Conservation (phyloP, 2,797 vertebrate genomes). For the Uromys caudimaculatus region DNA sequence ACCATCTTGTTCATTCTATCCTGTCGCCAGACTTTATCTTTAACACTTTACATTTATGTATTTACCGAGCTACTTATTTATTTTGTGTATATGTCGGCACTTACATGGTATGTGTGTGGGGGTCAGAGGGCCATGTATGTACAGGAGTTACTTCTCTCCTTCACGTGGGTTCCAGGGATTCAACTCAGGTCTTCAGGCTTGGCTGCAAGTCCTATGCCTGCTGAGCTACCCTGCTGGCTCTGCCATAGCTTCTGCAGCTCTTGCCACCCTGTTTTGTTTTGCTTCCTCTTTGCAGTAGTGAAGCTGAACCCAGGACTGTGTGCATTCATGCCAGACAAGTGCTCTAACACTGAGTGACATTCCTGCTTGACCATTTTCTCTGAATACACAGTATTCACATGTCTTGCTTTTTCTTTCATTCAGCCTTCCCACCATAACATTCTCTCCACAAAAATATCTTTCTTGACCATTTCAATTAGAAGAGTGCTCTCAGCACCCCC, state of each 20-base stretch:
- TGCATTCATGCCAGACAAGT: too few species aligned
- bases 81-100: background rate
- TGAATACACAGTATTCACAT: conserved; percentile 24
- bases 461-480: conserved; percentile 32
- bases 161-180: background rate
- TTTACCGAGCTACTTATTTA: background rate
- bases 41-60: background rate
- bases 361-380: background rate
- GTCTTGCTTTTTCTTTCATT: background rate
- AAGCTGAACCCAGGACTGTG: background rate
- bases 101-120: background rate
- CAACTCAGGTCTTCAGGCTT: background rate
- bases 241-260: background rate
- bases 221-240: background rate
- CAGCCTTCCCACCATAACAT: background rate
- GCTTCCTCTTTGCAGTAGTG: background rate
- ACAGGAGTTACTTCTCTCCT: background rate
- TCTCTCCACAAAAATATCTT: conserved; percentile 8
- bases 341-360: background rate
- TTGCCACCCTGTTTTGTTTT: background rate
- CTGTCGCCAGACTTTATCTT: background rate
- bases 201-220: background rate
- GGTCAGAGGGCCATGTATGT: background rate
- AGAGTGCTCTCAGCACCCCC: background rate
- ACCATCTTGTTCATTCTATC: background rate